Evolutionary conservation across 2,888 invertebrate genomes (phyloP).

Genomic region (Drymonia ruficornis): DNA sequence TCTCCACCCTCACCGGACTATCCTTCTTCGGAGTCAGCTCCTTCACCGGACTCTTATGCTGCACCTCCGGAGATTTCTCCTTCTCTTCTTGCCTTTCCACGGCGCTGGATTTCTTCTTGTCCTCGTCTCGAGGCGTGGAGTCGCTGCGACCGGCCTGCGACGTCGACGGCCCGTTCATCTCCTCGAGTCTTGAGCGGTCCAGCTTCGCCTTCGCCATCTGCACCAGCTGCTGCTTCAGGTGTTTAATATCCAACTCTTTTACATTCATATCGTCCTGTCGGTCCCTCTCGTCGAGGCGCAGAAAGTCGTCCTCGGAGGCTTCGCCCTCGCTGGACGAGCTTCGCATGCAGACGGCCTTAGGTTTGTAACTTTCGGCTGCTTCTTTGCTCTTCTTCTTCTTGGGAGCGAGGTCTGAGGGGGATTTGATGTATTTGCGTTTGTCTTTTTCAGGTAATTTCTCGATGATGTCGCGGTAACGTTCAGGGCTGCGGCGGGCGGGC

Average conservation of each 20-base stretch:
- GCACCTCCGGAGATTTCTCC: constrained; percentile 37
- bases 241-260: constrained; percentile 80
- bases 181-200: constrained; percentile 53
- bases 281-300: constrained; percentile 76
- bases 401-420: constrained; percentile 67
- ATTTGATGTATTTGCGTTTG: constrained; percentile 77
- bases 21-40: constrained; percentile 19
- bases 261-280: constrained; percentile 75
- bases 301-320: constrained; percentile 82
- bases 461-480: constrained; percentile 87
- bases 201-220: constrained; percentile 88
- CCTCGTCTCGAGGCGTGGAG: constrained; percentile 23
- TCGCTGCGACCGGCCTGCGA: constrained; percentile 38
- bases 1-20: constrained; percentile 43
- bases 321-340: constrained; percentile 86
- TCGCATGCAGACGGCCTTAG: constrained; percentile 81
- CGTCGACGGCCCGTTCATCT: constrained; percentile 56
- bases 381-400: constrained; percentile 61
- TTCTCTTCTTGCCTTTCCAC: constrained; percentile 30
- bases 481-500: constrained; percentile 88
- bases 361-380: constrained; percentile 52
- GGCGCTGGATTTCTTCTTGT: constrained; percentile 27
- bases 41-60: constrained; percentile 22
- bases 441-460: constrained; percentile 84
- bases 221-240: constrained; percentile 87